Conservation (phyloP, 92 coral and sea anemone genomes). For the Plumapathes pennacea region DNA sequence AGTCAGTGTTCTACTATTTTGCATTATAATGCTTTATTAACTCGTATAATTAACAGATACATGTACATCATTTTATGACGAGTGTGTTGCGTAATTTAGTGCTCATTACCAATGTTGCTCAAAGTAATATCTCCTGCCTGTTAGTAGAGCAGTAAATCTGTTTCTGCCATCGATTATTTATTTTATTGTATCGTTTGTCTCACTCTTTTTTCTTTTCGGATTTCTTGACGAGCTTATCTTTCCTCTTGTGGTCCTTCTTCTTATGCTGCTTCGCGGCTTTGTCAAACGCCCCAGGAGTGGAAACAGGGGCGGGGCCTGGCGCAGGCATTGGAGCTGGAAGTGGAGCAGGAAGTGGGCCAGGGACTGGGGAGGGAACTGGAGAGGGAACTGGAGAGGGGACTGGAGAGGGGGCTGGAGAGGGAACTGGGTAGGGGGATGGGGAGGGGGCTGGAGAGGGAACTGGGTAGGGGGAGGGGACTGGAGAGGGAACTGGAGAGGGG, state of each 20-base stretch:
- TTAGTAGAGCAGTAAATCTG: too few species aligned
- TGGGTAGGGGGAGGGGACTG: conserved; percentile 4
- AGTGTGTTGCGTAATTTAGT: too few species aligned
- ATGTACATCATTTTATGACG: too few species aligned
- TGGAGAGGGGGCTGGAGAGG: conserved; percentile 15
- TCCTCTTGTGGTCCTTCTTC: not conserved
- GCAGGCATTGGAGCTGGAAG: not conserved
- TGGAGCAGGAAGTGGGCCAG: conserved; percentile 1
- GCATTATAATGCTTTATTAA: too few species aligned
- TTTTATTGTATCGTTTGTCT: too few species aligned
- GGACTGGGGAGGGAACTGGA: conserved; percentile 4
- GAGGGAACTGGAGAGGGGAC: conserved; percentile 1
- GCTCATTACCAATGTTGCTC: too few species aligned
- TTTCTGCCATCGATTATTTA: too few species aligned
- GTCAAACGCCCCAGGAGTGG: not conserved
- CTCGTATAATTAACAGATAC: too few species aligned
- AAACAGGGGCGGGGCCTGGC: conserved; percentile 1
- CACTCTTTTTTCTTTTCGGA: not conserved
- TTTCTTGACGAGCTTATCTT: not conserved
- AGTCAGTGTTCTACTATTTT: too few species aligned
- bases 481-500: conserved; percentile 3
- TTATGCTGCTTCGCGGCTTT: not conserved
- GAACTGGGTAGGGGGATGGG: conserved; percentile 5
- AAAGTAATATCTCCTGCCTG: too few species aligned
- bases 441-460: not conserved